Evolutionary conservation across 2,113 vertebrate species (phyloP).

Genomic region (Aptenodytes forsteri): DNA sequence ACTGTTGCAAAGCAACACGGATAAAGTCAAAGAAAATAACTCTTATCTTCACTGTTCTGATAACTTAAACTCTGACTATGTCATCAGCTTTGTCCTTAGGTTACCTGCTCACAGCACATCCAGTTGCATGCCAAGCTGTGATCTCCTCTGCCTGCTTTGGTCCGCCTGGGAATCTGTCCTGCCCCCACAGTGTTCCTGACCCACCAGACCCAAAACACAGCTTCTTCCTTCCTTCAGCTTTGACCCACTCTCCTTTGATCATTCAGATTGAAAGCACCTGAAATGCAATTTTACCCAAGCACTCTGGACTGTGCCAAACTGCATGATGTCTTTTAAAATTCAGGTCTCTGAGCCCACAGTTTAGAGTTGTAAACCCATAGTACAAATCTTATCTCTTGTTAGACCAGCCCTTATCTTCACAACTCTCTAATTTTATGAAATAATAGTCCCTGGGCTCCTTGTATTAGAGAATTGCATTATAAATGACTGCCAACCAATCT

Average conservation of each 20-base stretch:
- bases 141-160: not conserved
- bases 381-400: not conserved
- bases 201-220: not conserved
- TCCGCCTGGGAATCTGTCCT: not conserved
- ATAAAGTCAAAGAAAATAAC: not conserved
- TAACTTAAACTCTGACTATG: not conserved
- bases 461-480: not conserved
- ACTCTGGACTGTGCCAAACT: not conserved
- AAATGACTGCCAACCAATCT: not conserved
- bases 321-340: not conserved
- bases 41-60: not conserved
- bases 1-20: not conserved
- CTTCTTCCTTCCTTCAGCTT: not conserved
- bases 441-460: not conserved
- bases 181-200: not conserved
- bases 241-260: not conserved
- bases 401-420: not conserved
- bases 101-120: not conserved
- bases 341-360: not conserved
- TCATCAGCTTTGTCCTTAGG: not conserved
- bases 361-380: not conserved
- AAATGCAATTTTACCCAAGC: not conserved
- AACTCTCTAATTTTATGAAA: not conserved
- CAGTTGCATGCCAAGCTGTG: not conserved
- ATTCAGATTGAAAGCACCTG: not conserved